Conservation (phyloP, 2,113 vertebrate species). For the Nematolebias whitei region DNA sequence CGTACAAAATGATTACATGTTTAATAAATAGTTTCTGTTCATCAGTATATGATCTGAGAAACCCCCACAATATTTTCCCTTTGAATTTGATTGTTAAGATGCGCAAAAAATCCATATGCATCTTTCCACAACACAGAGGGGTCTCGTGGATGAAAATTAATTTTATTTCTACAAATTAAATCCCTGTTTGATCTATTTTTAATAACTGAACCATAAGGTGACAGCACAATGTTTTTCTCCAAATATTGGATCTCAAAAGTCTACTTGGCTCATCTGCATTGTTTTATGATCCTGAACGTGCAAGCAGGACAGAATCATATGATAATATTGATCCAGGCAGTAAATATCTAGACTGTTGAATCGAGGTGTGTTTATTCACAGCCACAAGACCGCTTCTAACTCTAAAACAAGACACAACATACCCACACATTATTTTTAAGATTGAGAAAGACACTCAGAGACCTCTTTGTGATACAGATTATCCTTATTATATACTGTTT, state of each 20-base stretch:
- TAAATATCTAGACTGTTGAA: conserved; percentile 32
- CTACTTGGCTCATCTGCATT: conserved; percentile 34
- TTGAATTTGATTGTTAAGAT: too few relatives aligned
- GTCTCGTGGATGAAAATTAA: too few relatives aligned
- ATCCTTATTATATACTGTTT: neutral
- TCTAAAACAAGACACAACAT: neutral
- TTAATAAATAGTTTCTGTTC: neutral
- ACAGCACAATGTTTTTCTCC: conserved; percentile 18
- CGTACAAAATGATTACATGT: too few relatives aligned
- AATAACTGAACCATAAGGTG: conserved; percentile 1
- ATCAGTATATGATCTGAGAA: too few relatives aligned
- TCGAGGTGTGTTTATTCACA: conserved; percentile 39
- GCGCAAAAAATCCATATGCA: too few relatives aligned
- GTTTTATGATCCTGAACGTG: conserved; percentile 40
- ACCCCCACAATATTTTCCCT: too few relatives aligned
- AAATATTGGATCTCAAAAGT: conserved; percentile 29
- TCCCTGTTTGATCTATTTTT: conserved; percentile 26
- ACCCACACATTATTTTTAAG: neutral
- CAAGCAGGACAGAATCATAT: conserved; percentile 22
- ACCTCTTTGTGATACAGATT: neutral
- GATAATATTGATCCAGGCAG: conserved; percentile 51
- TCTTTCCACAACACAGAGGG: too few relatives aligned
- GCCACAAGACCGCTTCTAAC: conserved; percentile 2
- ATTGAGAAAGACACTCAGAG: neutral
- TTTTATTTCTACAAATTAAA: too few relatives aligned